Evolutionary conservation across 2,797 vertebrate species (phyloP), one percentile per base, ranked within the genome.

Genomic region (Epinephelus coioides): DNA sequence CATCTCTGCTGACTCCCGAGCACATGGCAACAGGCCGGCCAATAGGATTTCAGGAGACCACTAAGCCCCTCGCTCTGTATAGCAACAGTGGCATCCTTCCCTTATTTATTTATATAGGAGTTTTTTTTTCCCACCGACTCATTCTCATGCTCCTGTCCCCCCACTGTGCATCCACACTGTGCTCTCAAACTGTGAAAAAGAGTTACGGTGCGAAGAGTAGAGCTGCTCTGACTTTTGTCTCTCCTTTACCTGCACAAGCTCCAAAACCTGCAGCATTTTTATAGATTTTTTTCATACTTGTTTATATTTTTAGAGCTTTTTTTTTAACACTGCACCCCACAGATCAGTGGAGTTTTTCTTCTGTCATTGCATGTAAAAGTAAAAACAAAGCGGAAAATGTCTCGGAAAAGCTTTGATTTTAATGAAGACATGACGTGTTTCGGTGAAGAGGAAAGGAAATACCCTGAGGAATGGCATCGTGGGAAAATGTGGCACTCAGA

Each of bases 61-160:
- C 91, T 93, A 92, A 94, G 92, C 92, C 85, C 84, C 86, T 91
- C 64, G 56, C 92, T 94, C 93, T 93, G 92, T 94, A 91, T 94
- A 94, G 94, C 93, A 95, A 95, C 94, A 95, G 94, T 89, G 92
- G 93, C 92, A 92, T 92, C 92, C 91, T 85, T 86, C 79, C 81
- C 67, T 94, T 94, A 95, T 94, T 95, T 95, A 94, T 95, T 94
- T 94, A 92, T 93, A 89, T 94, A 50, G 55, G 87, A 82, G 82
- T 70, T 91, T 88, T 89, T 86, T 81, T 86, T 71, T 76, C 87
- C 89, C 87, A 85, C 88, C 54, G 82, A 91, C 89, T 93, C 90
- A 92, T 91, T 91, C 88, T 90, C 90, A 88, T 84, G 86, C 85
- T 72, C 83, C 83, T 86, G 86, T 89, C 88, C 86, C 91, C 86